Base-by-base conservation (phyloP, 2,113 vertebrate genomes). In the Blennius ocellaris region DNA sequence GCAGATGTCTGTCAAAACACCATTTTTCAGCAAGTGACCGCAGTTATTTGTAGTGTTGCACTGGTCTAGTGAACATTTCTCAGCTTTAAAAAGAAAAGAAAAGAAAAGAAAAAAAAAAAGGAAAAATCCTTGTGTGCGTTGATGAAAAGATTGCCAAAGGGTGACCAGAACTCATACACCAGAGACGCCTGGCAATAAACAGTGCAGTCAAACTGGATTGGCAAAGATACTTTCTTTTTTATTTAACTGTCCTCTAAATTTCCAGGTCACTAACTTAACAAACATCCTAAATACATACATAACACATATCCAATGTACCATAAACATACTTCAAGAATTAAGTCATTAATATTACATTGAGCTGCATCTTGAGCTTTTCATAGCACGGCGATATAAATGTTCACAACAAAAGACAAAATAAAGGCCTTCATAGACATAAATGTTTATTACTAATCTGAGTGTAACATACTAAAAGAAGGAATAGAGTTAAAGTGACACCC, bases 1-100 rank as follows among this genome's bases (percentile, higher is more conserved):
- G 67, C 54, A 53, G 39, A 64, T 76, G 81, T 79, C 78, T 55
- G 57, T 84, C 69, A 82, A 69, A 80, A 72, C 82, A 58, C 69
- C 57, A 7, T 21, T 47, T 54, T 69, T 62, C 61, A 54, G 11
- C 0, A 53, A 39, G 36, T 14, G 17, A 39, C 16, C 38, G 5
- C 40, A 37, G 36, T 52, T 67, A 58, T 47, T 54, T 56, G 30
- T 39, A 68, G 47, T 12, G 43, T 75, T 53, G 55, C 37, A 70
- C 45, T n/a, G 44, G 54, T 41, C 30, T 1, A 11, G 51, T 53
- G 54, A 66, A 53, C 37, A 54, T 53, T 77, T 77, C 53, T 57
- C 8, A 38, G 54, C 17, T 53, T 17, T 16, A 67, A 66, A 66
- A 40, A 51, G 21, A 30, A 4, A 30, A 30, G 21, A 30, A 30